A percentile compares a stretch with the other conserved stretches of the same genome.
Conservation (phyloP, 2,113 vertebrate genomes). For the Lophotis ruficrista region DNA sequence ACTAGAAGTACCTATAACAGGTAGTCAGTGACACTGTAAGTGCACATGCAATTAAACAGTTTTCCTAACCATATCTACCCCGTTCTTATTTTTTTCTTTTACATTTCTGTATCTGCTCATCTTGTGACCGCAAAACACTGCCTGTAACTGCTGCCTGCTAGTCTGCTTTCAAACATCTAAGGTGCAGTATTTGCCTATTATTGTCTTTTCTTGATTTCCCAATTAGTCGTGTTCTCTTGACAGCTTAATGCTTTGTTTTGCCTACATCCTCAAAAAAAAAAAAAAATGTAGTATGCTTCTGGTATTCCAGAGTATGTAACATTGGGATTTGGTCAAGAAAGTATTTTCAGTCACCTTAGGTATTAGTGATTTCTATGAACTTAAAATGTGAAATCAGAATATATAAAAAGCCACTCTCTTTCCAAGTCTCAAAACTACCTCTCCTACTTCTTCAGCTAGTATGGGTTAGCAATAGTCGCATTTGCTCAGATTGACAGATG, state of each 20-base stretch:
- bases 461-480: background rate
- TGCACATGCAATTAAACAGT: background rate
- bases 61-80: background rate
- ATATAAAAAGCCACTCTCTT: background rate
- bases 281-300: rapidly evolving
- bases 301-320: background rate
- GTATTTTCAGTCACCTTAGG: background rate
- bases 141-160: background rate
- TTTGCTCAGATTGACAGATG: background rate
- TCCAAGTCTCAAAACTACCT: background rate
- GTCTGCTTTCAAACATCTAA: background rate
- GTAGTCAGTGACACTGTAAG: background rate
- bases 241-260: background rate
- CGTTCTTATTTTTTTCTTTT: background rate
- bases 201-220: background rate
- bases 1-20: no score
- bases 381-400: background rate
- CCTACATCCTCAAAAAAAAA: background rate
- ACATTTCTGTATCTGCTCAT: background rate
- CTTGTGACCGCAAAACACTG: background rate
- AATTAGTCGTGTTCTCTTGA: background rate
- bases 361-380: background rate
- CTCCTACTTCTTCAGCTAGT: background rate
- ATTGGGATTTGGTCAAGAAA: background rate
- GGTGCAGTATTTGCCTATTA: background rate